These are phyloP conservation scores for Dryoscopus gambensis DNA, from an alignment of 2,113 vertebrate species.

Conservation along the genomic window DNA sequence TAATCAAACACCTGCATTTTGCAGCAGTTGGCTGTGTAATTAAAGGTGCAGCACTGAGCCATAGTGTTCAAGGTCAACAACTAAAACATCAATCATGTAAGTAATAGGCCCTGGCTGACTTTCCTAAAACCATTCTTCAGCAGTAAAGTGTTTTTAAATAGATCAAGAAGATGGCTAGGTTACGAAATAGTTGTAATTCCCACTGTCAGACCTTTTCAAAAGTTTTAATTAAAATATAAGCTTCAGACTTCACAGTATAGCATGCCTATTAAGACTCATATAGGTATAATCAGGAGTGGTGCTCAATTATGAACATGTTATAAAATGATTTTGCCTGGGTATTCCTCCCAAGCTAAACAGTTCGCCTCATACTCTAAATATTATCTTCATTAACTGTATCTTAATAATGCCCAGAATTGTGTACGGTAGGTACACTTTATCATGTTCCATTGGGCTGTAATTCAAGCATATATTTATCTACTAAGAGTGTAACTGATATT, in stretches of 20 bases:
- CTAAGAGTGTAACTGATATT: background rate
- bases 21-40: constrained; percentile 23
- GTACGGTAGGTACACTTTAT: background rate
- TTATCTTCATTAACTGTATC: background rate
- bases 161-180: background rate
- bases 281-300: background rate
- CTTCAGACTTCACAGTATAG: background rate
- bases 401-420: background rate
- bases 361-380: background rate
- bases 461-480: background rate
- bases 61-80: constrained; percentile 30
- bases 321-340: background rate
- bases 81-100: constrained; percentile 25
- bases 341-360: background rate
- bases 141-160: background rate
- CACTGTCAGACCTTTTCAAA: background rate
- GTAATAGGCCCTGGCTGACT: constrained; percentile 8
- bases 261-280: background rate
- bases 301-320: background rate
- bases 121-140: constrained; percentile 7
- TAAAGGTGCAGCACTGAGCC: background rate
- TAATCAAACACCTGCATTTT: constrained; percentile 40
- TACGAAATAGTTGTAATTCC: background rate
- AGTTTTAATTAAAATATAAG: constrained; percentile 26
- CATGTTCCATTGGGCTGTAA: background rate